Conservation (phyloP, 1,140 invertebrate species). For the Trichomalopsis sarcophagae region DNA sequence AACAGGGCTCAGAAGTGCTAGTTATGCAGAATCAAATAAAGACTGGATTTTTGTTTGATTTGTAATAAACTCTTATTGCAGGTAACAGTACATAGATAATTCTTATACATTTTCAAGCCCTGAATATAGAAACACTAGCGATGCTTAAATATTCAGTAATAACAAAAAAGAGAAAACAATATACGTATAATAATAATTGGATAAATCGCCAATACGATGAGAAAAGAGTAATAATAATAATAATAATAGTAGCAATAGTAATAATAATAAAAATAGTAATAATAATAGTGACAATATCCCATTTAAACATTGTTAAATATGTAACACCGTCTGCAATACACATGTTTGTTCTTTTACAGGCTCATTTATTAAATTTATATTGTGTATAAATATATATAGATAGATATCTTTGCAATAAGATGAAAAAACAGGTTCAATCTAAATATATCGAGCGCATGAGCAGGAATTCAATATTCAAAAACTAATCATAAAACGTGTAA, state of each 20-base stretch:
- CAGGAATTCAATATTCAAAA: slow-evolving; percentile 42
- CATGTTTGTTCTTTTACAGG: slow-evolving; percentile 55
- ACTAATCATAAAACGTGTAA: slow-evolving; percentile 35
- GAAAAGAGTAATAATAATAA: slow-evolving; percentile 38
- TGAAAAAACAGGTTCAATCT: slow-evolving; percentile 45
- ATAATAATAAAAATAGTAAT: slow-evolving; percentile 31
- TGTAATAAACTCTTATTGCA: slow-evolving; percentile 50
- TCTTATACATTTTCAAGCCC: slow-evolving; percentile 49
- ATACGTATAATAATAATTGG: slow-evolving; percentile 55
- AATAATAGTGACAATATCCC: slow-evolving; percentile 30
- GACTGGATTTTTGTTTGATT: slow-evolving; percentile 42
- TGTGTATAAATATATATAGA: slow-evolving; percentile 34
- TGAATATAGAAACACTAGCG: slow-evolving; percentile 49
- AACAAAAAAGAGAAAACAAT: slow-evolving; percentile 51
- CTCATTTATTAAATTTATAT: slow-evolving; percentile 45
- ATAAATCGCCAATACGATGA: slow-evolving; percentile 44
- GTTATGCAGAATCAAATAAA: slow-evolving; percentile 43
- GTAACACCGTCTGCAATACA: slow-evolving; percentile 57
- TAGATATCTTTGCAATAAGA: slow-evolving; percentile 42
- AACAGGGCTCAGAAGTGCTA: slow-evolving; percentile 49
- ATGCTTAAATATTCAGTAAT: slow-evolving; percentile 51
- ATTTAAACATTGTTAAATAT: slow-evolving; percentile 48
- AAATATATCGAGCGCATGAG: slow-evolving; percentile 48
- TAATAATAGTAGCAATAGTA: slow-evolving; percentile 29
- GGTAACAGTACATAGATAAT: slow-evolving; percentile 49